phyloP scores from a whole-genome alignment of 2,797 vertebrate species.

The Octomys mimax region DNA sequence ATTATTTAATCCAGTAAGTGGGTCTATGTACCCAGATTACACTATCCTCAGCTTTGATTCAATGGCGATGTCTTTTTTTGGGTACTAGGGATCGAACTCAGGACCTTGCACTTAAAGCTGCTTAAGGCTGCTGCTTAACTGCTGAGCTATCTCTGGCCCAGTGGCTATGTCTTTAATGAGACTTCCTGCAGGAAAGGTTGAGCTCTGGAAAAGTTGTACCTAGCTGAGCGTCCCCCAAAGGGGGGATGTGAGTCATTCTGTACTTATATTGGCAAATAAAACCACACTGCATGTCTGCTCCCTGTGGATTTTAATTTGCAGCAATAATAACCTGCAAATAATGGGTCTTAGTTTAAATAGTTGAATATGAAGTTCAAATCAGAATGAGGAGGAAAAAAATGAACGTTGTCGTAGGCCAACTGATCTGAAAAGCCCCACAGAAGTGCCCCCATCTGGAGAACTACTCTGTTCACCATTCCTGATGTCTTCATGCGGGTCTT shows the following conservation, averaged over 20 bases:
- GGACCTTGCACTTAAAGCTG: too few species aligned
- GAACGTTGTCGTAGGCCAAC: not conserved
- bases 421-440: not conserved
- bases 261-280: conserved; percentile 70
- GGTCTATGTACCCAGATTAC: conserved; percentile 65
- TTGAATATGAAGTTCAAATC: conserved; percentile 67
- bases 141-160: conserved; percentile 57
- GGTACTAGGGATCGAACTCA: too few species aligned
- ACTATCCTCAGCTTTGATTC: conserved; percentile 69
- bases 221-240: conserved; percentile 60
- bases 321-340: conserved; percentile 71
- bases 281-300: conserved; percentile 56
- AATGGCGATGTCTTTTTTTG: conserved; percentile 55
- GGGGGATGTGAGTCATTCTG: conserved; percentile 63
- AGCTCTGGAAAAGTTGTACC: conserved; percentile 70
- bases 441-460: not conserved
- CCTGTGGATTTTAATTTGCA: conserved; percentile 78
- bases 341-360: conserved; percentile 71
- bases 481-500: not conserved
- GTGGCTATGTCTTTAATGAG: conserved; percentile 65
- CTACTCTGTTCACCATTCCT: not conserved
- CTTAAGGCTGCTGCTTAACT: too few species aligned
- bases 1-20: conserved; percentile 60
- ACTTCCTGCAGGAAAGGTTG: conserved; percentile 72
- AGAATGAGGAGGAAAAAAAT: conserved; percentile 53